These are phyloP conservation scores for Gastrophysa polygoni DNA, from an alignment of 2,888 invertebrate species.

Conservation along the genomic window DNA sequence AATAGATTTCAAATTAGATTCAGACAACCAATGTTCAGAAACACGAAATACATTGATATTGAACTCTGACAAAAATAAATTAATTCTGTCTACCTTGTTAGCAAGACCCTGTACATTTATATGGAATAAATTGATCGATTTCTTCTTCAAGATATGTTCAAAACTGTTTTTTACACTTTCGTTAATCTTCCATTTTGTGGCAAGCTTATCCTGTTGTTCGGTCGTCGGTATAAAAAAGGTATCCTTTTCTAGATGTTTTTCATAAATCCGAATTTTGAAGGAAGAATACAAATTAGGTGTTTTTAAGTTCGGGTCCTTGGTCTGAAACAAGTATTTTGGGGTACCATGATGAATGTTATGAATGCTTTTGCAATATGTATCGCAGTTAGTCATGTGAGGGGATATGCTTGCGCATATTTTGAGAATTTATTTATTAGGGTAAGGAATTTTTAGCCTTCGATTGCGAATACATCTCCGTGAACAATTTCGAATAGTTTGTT, in stretches of 20 bases:
- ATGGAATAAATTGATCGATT: slow-evolving; percentile 9
- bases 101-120: slow-evolving; percentile 14
- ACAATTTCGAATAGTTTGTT: too few species aligned
- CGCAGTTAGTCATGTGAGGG: too few species aligned
- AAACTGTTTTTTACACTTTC: neutral
- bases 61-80: slow-evolving; percentile 4
- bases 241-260: too few species aligned
- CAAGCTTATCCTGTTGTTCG: slow-evolving; percentile 8
- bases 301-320: too few species aligned
- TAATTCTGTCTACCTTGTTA: slow-evolving; percentile 9
- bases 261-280: slow-evolving; percentile 13
- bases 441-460: too few species aligned
- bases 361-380: neutral
- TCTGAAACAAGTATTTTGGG: too few species aligned
- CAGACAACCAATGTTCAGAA: too few species aligned
- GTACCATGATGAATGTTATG: too few species aligned
- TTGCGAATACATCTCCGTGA: too few species aligned
- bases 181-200: neutral
- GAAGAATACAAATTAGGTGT: slow-evolving; percentile 10
- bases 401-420: neutral
- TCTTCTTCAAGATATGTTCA: slow-evolving; percentile 2
- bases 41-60: too few species aligned
- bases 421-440: too few species aligned
- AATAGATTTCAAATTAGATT: neutral
- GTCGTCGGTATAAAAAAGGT: slow-evolving; percentile 11